Percentiles rank a stretch among this genome's conserved stretches.
Evolutionary conservation across 2,888 invertebrate genomes (phyloP).

Genomic region (Acanthosepion lycidas): DNA sequence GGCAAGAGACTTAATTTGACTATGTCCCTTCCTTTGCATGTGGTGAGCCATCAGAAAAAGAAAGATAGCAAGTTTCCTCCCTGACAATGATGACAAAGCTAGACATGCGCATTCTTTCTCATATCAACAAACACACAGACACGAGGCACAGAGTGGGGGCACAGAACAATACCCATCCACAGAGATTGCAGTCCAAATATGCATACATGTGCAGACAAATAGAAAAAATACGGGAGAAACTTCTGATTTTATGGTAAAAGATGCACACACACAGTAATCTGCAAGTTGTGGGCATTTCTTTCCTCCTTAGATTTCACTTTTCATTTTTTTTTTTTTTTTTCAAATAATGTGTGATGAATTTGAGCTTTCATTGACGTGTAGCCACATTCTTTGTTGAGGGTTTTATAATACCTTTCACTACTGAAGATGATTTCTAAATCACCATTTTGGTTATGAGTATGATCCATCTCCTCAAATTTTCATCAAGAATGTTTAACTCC

Average conservation of each 20-base stretch:
- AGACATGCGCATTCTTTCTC: background rate
- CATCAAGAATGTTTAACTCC: no score
- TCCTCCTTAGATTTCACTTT: background rate
- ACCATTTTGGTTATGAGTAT: no score
- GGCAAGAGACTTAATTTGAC: background rate
- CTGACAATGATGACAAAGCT: background rate
- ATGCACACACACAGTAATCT: background rate
- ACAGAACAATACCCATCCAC: background rate
- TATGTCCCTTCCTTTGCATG: background rate
- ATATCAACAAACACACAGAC: background rate
- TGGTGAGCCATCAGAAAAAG: constrained; percentile 4
- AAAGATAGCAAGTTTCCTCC: background rate
- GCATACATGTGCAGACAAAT: background rate
- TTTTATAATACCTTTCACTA: background rate
- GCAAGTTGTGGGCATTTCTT: background rate
- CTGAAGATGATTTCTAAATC: background rate
- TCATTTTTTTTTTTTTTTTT: background rate
- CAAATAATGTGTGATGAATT: background rate
- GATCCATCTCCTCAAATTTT: no score
- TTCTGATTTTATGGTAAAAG: background rate
- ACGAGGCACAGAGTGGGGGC: background rate
- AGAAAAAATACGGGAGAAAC: background rate
- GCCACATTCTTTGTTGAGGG: background rate
- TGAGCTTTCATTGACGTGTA: background rate
- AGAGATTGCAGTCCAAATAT: background rate